These are phyloP conservation scores for Dynastes tityus DNA, from an alignment of 2,888 invertebrate genomes.

Conservation along the genomic window DNA sequence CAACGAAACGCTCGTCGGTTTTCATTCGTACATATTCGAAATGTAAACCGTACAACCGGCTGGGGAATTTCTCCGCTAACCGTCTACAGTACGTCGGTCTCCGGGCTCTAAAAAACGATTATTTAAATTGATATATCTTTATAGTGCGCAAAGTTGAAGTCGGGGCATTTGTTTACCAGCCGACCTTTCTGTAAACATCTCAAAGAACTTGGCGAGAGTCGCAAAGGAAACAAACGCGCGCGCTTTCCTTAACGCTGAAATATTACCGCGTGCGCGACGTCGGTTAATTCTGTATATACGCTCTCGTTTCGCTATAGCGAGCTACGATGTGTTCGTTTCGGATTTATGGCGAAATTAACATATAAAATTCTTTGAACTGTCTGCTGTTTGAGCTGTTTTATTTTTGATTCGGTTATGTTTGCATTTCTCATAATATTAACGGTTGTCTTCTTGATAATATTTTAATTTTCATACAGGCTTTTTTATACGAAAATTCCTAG, in stretches of 20 bases:
- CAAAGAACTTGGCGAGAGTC: slow-evolving; percentile 33
- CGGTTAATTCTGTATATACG: slow-evolving; percentile 28
- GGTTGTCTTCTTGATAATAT: too few relatives aligned
- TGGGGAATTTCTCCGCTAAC: slow-evolving; percentile 25
- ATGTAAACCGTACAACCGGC: slow-evolving; percentile 35
- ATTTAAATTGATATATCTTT: slow-evolving; percentile 50
- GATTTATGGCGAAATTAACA: slow-evolving; percentile 14
- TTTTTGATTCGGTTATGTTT: too few relatives aligned
- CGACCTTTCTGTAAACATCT: slow-evolving; percentile 45
- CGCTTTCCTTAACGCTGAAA: slow-evolving; percentile 47
- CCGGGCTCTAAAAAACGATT: slow-evolving; percentile 41
- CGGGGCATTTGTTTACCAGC: slow-evolving; percentile 44
- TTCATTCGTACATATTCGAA: slow-evolving; percentile 10
- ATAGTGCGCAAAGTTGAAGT: slow-evolving; percentile 35
- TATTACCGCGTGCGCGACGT: not conserved
- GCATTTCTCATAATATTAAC: too few relatives aligned
- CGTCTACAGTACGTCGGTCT: not conserved
- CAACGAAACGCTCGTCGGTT: not conserved
- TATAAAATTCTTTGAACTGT: too few relatives aligned
- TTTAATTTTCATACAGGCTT: too few relatives aligned
- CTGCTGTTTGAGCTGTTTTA: too few relatives aligned
- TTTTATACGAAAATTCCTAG: too few relatives aligned
- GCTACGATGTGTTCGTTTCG: not conserved
- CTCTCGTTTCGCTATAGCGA: too few relatives aligned
- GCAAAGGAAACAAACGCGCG: slow-evolving; percentile 38